Evolutionary conservation across 2,797 vertebrate species (phyloP), one percentile per base, ranked within the genome.

Genomic region (Thaleichthys pacificus): DNA sequence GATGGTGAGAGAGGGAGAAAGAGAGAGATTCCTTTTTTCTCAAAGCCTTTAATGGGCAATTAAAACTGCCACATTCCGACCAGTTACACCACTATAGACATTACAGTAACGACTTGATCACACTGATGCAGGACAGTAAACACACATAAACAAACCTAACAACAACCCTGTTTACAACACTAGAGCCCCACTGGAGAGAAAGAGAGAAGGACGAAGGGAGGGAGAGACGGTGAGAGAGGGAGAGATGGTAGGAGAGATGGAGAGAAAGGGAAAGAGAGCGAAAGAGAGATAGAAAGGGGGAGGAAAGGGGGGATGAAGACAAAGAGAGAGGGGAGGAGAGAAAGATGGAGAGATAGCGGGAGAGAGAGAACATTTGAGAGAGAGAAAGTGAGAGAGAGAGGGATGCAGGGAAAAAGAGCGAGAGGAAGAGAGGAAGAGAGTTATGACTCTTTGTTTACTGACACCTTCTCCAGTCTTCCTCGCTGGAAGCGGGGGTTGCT

Each of bases 401-500:
- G n/a, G 61, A 63, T 6, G 15, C 22, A 63, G 28, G 17, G 61
- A 63, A 9, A 35, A 30, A 63, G 61, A 62, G 61, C 28, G 61
- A 30, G 28, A 62, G 61, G 21, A 17, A 35, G 30, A 63, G 61
- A 63, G 61, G 21, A 30, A 63, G 42, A 51, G 66, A 67, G 66
- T 51, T 68, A 65, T 70, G 65, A 77, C 66, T 73, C 73, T 79
- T 79, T 72, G 65, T 79, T 74, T 71, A 70, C 35, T 63, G 66
- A 69, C 72, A 77, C 70, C 62, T 74, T 68, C 51, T 57, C 14
- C 71, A 66, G 42, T 57, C 38, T 70, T 77, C 69, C 69, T 74
- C 66, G 65, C 62, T 24, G 51, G n/a, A 61, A 22, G 21, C 30
- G 70, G 24, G 38, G 62, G 71, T n/a, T 58, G 65, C 26, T 56